A percentile compares a stretch with the other conserved stretches of the same genome.
These are phyloP conservation scores for Drosophila hawaiiensis DNA, from an alignment of 2,888 invertebrate genomes.

Conservation along the genomic window DNA sequence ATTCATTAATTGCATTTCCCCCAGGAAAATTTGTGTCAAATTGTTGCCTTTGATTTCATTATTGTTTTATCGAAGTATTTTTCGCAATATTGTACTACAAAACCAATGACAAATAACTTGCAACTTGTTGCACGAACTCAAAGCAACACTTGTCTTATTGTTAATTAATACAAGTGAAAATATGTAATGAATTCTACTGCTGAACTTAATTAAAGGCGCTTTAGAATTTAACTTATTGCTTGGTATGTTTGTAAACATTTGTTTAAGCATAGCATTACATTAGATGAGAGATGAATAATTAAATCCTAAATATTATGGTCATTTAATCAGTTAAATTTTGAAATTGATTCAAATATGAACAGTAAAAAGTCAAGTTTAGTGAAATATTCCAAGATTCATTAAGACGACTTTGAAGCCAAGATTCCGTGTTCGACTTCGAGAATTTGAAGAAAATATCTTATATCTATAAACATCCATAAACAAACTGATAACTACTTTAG, in stretches of 20 bases:
- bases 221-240: neutral
- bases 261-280: neutral
- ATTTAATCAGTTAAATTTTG: neutral
- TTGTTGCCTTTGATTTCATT: slow-evolving; percentile 62
- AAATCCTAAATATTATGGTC: neutral
- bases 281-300: neutral
- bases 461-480: too few species aligned
- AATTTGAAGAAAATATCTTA: neutral
- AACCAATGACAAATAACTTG: slow-evolving; percentile 34
- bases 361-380: neutral
- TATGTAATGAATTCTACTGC: neutral
- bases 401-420: neutral
- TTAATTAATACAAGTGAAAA: slow-evolving; percentile 15
- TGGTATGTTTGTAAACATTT: neutral
- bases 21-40: slow-evolving; percentile 56
- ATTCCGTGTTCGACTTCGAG: accelerated
- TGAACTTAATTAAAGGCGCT: neutral
- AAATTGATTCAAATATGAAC: neutral
- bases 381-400: neutral
- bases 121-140: slow-evolving; percentile 47
- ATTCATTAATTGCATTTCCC: slow-evolving; percentile 57
- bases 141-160: slow-evolving; percentile 19
- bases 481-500: neutral
- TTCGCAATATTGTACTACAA: slow-evolving; percentile 25
- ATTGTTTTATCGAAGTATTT: slow-evolving; percentile 45